Percentiles rank a stretch among this genome's conserved stretches.
These are phyloP conservation scores for Chromobotia macracanthus DNA, from an alignment of 2,797 vertebrate species.

Conservation along the genomic window DNA sequence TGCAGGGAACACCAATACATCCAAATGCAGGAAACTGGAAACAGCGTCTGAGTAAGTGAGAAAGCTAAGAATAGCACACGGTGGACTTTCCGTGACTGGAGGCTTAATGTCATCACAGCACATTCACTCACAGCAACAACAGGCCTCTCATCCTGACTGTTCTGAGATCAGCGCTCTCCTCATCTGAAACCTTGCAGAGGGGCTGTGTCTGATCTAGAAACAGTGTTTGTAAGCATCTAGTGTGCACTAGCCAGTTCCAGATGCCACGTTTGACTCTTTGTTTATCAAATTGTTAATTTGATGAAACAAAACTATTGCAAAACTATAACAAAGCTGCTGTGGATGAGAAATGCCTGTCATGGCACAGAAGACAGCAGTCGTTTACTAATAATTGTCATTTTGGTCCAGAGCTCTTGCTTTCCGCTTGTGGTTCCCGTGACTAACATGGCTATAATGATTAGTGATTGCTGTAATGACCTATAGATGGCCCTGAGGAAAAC, in stretches of 20 bases:
- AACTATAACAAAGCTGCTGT: no score
- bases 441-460: slow-evolving; percentile 31
- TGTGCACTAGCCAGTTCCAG: neutral
- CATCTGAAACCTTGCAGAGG: neutral
- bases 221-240: slow-evolving; percentile 1
- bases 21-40: slow-evolving; percentile 16
- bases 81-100: slow-evolving; percentile 46
- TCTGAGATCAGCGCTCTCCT: slow-evolving; percentile 18
- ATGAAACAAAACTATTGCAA: slow-evolving; percentile 31
- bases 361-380: slow-evolving; percentile 16
- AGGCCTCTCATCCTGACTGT: slow-evolving; percentile 15
- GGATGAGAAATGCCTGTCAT: slow-evolving; percentile 41
- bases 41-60: slow-evolving; percentile 15
- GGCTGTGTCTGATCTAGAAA: neutral
- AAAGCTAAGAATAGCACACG: slow-evolving; percentile 50
- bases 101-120: slow-evolving; percentile 40
- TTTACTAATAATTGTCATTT: slow-evolving; percentile 46
- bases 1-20: slow-evolving; percentile 8
- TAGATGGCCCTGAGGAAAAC: slow-evolving; percentile 46
- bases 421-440: slow-evolving; percentile 33
- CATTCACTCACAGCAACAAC: slow-evolving; percentile 19
- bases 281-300: no score
- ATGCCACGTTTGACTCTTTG: slow-evolving; percentile 27
- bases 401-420: slow-evolving; percentile 11
- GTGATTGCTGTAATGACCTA: slow-evolving; percentile 41